A percentile compares a stretch with the other conserved stretches of the same genome.
phyloP scores from a whole-genome alignment of 1,140 invertebrate genomes.

The Dendroctonus ponderosae region DNA sequence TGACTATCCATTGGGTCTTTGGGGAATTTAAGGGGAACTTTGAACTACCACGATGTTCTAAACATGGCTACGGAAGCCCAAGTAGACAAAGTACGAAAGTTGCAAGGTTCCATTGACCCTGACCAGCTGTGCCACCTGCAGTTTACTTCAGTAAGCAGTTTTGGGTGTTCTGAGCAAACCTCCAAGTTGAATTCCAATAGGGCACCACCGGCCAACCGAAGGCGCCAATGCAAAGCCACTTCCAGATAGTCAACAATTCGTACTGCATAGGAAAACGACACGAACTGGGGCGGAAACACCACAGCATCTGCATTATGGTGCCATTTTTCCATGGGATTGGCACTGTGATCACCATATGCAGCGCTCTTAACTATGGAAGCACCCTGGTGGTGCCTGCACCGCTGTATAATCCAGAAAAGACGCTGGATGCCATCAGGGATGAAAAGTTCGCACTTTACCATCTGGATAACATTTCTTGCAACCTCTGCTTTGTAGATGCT shows the following conservation, averaged over 20 bases:
- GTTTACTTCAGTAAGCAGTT: conserved; percentile 58
- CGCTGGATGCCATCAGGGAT: conserved; percentile 63
- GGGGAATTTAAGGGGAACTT: conserved; percentile 53
- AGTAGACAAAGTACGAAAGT: conserved; percentile 2
- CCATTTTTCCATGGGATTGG: conserved; percentile 94
- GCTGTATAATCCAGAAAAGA: conserved; percentile 67
- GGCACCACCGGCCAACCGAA: conserved; percentile 87
- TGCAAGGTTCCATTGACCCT: conserved; percentile 20
- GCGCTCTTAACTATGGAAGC: conserved; percentile 61
- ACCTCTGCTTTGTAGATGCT: conserved; percentile 60
- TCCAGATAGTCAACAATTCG: conserved; percentile 83
- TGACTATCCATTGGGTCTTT: not conserved
- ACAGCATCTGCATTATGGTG: conserved; percentile 72
- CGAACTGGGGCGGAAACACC: conserved; percentile 55
- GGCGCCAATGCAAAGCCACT: conserved; percentile 79
- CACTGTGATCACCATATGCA: conserved; percentile 67
- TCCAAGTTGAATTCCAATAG: conserved; percentile 45
- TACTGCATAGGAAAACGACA: conserved; percentile 64
- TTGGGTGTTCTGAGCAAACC: conserved; percentile 4
- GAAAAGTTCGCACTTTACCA: conserved; percentile 60
- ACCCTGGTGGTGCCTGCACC: conserved; percentile 69
- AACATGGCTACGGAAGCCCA: conserved; percentile 42
- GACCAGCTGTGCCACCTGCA: conserved; percentile 22
- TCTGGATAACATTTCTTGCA: too few species aligned
- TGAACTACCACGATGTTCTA: conserved; percentile 59